Base-by-base conservation (phyloP, 2,888 invertebrate genomes). In the Pseudococcus viburni region DNA sequence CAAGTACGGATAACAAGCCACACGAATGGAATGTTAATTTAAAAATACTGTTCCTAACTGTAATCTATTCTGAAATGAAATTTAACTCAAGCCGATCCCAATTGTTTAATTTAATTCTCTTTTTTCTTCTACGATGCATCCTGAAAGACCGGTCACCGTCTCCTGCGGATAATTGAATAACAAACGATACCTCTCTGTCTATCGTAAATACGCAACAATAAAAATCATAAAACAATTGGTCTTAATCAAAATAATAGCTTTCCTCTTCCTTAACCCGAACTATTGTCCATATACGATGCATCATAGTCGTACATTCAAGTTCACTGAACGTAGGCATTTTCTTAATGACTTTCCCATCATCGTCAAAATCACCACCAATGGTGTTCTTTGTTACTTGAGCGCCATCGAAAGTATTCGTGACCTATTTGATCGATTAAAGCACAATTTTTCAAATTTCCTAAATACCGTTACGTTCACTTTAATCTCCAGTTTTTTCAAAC, bases 31-130 rank as follows among this genome's bases (percentile, higher is more conserved):
- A 83, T 83, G 80, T 83, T 83, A 83, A 83, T 83, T 83, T 83
- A 83, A 83, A 83, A 83, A 83, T 83, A 83, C 46, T 83, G 73
- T 73, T 73, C 80, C 46, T 83, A 83, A 83, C 80, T 83, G 80
- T 83, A 83, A 83, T 83, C 80, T 46, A 83, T 83, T 83, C 80
- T 83, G 46, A 83, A 83, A 83, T 19, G 80, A 83, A 83, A 83
- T 83, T 83, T 83, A 83, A 83, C 80, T 83, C 80, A 83, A 83
- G 80, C 80, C 80, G 80, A 83, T 83, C 80, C 80, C 80, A 83
- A 83, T 83, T 83, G 80, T 83, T 83, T 46, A 83, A 83, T 83
- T 83, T 42, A 83, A 83, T 83, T 83, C 80, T 83, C 46, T 83
- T 83, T 46, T 73, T 83, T 46, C 42, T 46, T 83, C 39, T 51